phyloP scores from a whole-genome alignment of 37 sponge, comb jelly and placozoan genomes.

The Ianthella basta region DNA sequence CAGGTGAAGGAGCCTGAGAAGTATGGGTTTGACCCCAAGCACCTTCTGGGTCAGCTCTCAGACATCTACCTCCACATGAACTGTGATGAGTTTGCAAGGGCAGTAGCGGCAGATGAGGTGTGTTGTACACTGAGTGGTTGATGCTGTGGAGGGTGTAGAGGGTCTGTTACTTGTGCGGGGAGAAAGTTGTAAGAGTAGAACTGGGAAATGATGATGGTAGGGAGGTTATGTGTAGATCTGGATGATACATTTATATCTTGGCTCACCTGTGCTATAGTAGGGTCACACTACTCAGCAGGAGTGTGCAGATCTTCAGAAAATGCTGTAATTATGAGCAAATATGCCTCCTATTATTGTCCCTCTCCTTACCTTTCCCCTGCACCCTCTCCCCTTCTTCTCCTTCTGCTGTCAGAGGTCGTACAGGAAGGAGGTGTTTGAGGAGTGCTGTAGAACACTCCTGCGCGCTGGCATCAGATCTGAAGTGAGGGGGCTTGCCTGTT shows the following conservation, averaged over 20 bases:
- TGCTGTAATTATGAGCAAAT: too few species aligned
- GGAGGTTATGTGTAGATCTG: too few species aligned
- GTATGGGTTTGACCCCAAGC: constrained; percentile 89
- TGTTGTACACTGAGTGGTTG: neutral
- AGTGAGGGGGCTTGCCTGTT: constrained; percentile 24
- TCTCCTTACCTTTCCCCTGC: neutral
- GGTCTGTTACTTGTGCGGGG: neutral
- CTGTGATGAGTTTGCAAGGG: constrained; percentile 66
- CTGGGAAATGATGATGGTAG: too few species aligned
- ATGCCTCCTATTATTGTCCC: neutral
- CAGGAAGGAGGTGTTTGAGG: constrained; percentile 80
- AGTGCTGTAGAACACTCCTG: constrained; percentile 57
- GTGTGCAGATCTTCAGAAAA: too few species aligned
- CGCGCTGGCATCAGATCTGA: constrained; percentile 61
- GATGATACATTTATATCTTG: too few species aligned
- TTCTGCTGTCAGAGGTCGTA: constrained; percentile 67
- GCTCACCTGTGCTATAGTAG: too few species aligned
- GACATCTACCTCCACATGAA: constrained; percentile 95
- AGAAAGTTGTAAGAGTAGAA: too few species aligned
- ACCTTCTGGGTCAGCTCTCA: constrained; percentile 71
- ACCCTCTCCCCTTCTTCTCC: too few species aligned
- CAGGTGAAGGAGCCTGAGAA: constrained; percentile 91
- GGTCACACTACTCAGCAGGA: too few species aligned
- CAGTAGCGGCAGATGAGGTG: constrained; percentile 89
- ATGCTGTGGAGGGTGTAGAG: neutral